A percentile compares a stretch with the other conserved stretches of the same genome.
Conservation (phyloP, 2,797 vertebrate genomes). For the Pantherophis alleghaniensis region DNA sequence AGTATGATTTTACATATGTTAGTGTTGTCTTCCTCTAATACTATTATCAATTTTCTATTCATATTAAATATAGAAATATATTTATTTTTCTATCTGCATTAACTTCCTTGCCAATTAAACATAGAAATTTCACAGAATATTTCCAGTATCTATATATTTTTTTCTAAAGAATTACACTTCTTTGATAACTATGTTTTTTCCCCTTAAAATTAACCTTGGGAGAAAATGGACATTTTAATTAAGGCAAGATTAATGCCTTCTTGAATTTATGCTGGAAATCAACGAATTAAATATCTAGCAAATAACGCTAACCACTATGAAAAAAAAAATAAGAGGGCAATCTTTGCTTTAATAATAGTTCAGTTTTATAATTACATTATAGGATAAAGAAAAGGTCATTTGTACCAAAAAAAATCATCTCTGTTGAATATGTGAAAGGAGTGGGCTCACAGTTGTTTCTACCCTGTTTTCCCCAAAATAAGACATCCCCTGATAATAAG, state of each 20-base stretch:
- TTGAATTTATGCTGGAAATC: not conserved
- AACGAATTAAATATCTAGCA: not conserved
- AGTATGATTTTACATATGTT: not conserved
- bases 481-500: no score
- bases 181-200: not conserved
- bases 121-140: not conserved
- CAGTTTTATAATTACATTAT: not conserved
- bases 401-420: not conserved
- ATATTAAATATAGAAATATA: not conserved
- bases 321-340: not conserved
- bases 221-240: not conserved
- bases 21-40: not conserved
- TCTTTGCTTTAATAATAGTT: not conserved
- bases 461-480: no score
- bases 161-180: not conserved
- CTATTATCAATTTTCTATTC: not conserved
- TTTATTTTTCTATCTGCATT: not conserved
- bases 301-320: not conserved
- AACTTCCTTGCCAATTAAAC: not conserved
- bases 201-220: not conserved
- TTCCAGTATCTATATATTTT: not conserved
- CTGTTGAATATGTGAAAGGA: not conserved
- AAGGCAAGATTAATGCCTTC: slow-evolving; percentile 1
- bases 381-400: not conserved
- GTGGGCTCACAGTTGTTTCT: not conserved